A percentile compares a stretch with the other conserved stretches of the same genome.
Conservation (phyloP, 35 echinoderm and acorn worm species). For the Strongylocentrotus purpuratus region DNA sequence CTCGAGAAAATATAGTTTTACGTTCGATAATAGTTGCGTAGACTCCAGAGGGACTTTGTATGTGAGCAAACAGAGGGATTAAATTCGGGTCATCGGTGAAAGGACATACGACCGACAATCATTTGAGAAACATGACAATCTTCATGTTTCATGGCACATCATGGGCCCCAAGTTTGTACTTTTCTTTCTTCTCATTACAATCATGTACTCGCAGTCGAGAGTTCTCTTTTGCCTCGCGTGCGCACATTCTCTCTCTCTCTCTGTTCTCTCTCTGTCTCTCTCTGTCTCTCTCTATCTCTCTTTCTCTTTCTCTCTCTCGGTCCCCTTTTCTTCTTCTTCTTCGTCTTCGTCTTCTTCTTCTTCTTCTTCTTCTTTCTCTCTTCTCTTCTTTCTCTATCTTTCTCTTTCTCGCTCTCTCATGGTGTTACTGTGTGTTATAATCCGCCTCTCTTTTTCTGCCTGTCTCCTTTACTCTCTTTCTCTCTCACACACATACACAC, state of each 20-base stretch:
- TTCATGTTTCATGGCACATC: background rate
- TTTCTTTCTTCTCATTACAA: background rate
- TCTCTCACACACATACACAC: no score
- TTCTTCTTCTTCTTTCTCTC: background rate
- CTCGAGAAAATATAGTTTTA: background rate
- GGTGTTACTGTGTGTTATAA: no score
- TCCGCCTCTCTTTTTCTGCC: no score
- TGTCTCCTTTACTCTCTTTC: no score
- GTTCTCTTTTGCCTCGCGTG: no score
- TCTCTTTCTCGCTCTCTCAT: background rate
- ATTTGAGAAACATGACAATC: conserved; percentile 18
- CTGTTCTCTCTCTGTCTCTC: background rate
- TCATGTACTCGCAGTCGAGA: no score
- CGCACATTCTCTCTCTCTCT: no score
- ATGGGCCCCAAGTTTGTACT: background rate
- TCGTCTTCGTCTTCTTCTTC: background rate
- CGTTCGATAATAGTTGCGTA: background rate
- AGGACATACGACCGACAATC: conserved; percentile 8
- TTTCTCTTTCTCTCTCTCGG: background rate
- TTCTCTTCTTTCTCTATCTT: background rate
- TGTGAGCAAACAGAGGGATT: conserved; percentile 1
- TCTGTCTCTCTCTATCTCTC: background rate
- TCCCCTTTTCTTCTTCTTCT: background rate
- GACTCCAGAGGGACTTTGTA: conserved; percentile 15
- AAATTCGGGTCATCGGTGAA: background rate